Evolutionary conservation across 2,888 invertebrate species (phyloP).

Genomic region (Mimachlamys varia): DNA sequence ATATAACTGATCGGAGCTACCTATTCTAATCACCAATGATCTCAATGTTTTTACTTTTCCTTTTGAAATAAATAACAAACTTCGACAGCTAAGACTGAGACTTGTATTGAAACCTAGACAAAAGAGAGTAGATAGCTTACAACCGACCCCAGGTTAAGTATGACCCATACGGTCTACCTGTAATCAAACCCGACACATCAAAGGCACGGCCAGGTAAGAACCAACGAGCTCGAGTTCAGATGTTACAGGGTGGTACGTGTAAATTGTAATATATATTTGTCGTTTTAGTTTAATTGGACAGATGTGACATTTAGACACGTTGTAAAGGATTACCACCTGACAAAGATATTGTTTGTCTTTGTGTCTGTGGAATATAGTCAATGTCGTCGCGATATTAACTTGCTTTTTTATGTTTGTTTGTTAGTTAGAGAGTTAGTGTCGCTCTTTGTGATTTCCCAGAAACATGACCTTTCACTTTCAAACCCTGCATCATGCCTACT

Average conservation of each 20-base stretch:
- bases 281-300: neutral
- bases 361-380: neutral
- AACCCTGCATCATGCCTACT: too few relatives aligned
- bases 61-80: slow-evolving; percentile 36
- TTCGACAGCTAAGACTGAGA: slow-evolving; percentile 16
- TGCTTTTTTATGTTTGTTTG: neutral
- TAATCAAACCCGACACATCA: slow-evolving; percentile 34
- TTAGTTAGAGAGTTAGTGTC: neutral
- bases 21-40: neutral
- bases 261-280: slow-evolving; percentile 29
- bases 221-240: neutral
- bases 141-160: neutral
- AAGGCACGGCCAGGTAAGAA: slow-evolving; percentile 7
- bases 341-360: neutral
- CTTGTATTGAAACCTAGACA: slow-evolving; percentile 31
- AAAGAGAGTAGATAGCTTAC: slow-evolving; percentile 32
- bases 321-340: neutral
- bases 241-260: neutral
- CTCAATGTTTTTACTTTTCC: slow-evolving; percentile 28
- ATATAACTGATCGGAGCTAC: neutral
- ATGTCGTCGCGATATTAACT: neutral
- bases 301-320: neutral
- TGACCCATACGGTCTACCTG: neutral
- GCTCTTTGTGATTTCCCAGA: neutral
- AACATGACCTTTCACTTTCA: too few relatives aligned